A percentile compares a stretch with the other conserved stretches of the same genome.
phyloP scores from a whole-genome alignment of 1,140 invertebrate genomes.

The Dermatophagoides farinae region DNA sequence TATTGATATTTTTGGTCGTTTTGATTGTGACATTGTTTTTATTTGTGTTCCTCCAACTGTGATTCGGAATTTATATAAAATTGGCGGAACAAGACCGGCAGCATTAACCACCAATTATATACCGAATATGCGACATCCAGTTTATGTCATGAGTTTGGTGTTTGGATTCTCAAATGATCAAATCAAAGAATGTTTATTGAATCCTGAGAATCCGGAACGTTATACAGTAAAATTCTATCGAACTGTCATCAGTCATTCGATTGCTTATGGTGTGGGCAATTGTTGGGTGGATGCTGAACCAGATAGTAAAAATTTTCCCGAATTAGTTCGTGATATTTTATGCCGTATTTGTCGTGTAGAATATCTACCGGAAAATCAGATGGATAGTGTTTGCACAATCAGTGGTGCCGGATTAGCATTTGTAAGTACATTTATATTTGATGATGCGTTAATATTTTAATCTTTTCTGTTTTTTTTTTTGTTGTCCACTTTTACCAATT shows the following conservation, averaged over 20 bases:
- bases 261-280: conserved; percentile 10
- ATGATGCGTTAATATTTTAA: too few species aligned
- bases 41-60: conserved; percentile 11
- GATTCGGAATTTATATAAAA: conserved; percentile 10
- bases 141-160: conserved; percentile 3
- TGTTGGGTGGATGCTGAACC: conserved; percentile 7
- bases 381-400: conserved; percentile 8
- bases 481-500: too few species aligned
- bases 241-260: conserved; percentile 6
- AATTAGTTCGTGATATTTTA: conserved; percentile 9
- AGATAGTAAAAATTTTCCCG: conserved; percentile 3
- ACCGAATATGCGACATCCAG: background rate
- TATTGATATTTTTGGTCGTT: conserved; percentile 12
- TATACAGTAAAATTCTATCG: conserved; percentile 11
- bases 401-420: conserved; percentile 7
- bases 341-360: background rate
- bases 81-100: conserved; percentile 2
- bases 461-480: too few species aligned
- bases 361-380: background rate
- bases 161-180: conserved; percentile 2
- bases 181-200: background rate
- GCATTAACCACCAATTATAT: conserved; percentile 14
- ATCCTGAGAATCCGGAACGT: conserved; percentile 10
- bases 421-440: conserved; percentile 15
- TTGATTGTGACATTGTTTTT: conserved; percentile 14